Percentiles rank a stretch among this genome's conserved stretches.
These are phyloP conservation scores for Drosophila rellima DNA, from an alignment of 2,888 invertebrate species.

Conservation along the genomic window DNA sequence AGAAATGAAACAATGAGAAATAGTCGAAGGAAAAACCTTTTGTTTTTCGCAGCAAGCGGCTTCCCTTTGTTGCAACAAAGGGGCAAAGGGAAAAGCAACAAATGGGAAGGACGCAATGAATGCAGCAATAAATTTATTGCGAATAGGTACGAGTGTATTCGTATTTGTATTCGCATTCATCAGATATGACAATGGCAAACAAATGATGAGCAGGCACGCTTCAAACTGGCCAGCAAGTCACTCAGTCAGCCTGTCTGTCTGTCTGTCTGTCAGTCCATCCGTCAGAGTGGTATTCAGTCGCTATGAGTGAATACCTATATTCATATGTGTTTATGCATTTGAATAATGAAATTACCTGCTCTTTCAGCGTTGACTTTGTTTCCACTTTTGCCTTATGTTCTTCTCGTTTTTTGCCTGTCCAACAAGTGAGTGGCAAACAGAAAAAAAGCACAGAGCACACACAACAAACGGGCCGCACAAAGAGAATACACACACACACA, in stretches of 20 bases:
- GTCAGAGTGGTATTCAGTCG: slow-evolving; percentile 26
- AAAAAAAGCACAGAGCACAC: slow-evolving; percentile 51
- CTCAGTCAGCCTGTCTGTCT: slow-evolving; percentile 22
- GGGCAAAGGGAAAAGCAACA: slow-evolving; percentile 6
- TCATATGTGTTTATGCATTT: slow-evolving; percentile 47
- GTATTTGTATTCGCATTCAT: slow-evolving; percentile 22
- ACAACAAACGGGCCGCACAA: slow-evolving; percentile 55
- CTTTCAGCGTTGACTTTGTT: slow-evolving; percentile 49
- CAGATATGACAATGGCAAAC: slow-evolving; percentile 27
- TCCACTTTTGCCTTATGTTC: slow-evolving; percentile 15
- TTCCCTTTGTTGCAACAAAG: slow-evolving; percentile 36
- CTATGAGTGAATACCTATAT: slow-evolving; percentile 32
- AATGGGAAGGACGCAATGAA: slow-evolving; percentile 24
- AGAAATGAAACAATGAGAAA: slow-evolving; percentile 13
- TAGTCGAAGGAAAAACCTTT: slow-evolving; percentile 20
- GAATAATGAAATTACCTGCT: slow-evolving; percentile 74
- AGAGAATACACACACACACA: slow-evolving; percentile 20
- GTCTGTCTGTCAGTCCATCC: neutral
- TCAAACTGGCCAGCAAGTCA: slow-evolving; percentile 37
- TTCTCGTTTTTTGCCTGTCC: slow-evolving; percentile 20
- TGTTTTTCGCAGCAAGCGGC: slow-evolving; percentile 45
- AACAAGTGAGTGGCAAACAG: slow-evolving; percentile 59
- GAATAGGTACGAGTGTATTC: neutral
- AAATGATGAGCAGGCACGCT: slow-evolving; percentile 25
- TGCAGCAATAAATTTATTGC: slow-evolving; percentile 29